Base-by-base conservation (phyloP, 2,888 invertebrate species). In the Clunio marinus region DNA sequence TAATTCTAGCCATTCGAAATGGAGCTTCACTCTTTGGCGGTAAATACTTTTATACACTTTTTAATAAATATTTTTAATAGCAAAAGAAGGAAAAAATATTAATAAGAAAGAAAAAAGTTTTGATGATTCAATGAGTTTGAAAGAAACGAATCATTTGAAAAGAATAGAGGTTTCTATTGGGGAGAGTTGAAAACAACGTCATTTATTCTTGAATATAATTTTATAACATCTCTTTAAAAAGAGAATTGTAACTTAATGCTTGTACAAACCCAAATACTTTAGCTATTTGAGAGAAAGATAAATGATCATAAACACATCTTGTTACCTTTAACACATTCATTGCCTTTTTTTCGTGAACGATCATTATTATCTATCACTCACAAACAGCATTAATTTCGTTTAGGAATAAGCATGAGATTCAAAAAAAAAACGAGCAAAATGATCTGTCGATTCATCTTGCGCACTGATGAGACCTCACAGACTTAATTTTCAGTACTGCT, bases 301-400 rank as follows among this genome's bases (percentile, higher is more conserved):
- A 66, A 66, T 66, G 66, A 66, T 66, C 55, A 22, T 24, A 55
- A 35, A 32, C 66, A 66, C 66, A 66, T 66, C 66, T 66, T 66
- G 66, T 66, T 66, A 66, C 66, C 66, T 65, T 22, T 62, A 62
- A 62, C 62, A 62, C 62, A 62, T 62, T 41, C 62, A 41, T 62
- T 62, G 22, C 24, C 25, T 24, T 20, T 8, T 25, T 45, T 55
- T n/a, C n/a, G n/a, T 55, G 55, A 66, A 66, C 55, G 66, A 20
- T 66, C 66, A 66, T 55, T 66, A 55, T 25, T 51, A 51, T 66
- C 66, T 51, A 66, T 66, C 66, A 55, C 66, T 66, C 66, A 55
- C 51, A 66, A 55, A 55, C 28, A 55, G 66, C 66, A 66, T 66
- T 66, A 66, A 66, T 66, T 66, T 66, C 66, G 46, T 28, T 27